These are phyloP conservation scores for Sminthurides bifidus DNA, from an alignment of 1,140 invertebrate species.

Conservation along the genomic window DNA sequence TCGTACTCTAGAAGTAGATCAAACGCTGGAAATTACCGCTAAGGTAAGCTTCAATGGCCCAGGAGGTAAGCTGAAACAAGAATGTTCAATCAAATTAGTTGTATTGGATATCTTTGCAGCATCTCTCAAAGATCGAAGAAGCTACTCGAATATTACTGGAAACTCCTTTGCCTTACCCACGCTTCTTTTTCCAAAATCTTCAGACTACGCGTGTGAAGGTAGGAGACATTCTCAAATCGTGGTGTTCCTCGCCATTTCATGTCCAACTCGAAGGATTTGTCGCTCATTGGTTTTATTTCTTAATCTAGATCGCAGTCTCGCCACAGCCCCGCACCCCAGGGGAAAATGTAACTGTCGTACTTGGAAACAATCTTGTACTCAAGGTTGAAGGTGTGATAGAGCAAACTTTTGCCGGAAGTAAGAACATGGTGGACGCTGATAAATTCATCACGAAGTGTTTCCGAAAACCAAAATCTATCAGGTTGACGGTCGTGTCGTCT, in stretches of 20 bases:
- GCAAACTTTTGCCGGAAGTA: slow-evolving; percentile 37
- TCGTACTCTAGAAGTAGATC: no score
- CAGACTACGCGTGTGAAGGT: slow-evolving; percentile 58
- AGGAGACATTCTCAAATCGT: slow-evolving; percentile 11
- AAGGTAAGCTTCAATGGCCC: neutral
- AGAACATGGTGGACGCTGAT: neutral
- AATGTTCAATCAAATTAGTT: slow-evolving; percentile 6
- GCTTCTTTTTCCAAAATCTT: slow-evolving; percentile 78
- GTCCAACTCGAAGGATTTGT: no score
- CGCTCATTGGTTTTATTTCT: neutral
- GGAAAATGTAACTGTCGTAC: slow-evolving; percentile 61
- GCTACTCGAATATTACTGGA: slow-evolving; percentile 53
- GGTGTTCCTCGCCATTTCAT: neutral
- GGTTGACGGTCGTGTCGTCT: slow-evolving; percentile 32
- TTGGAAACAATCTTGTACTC: slow-evolving; percentile 63
- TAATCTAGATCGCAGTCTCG: slow-evolving; percentile 57
- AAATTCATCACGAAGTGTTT: slow-evolving; percentile 20
- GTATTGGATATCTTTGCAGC: no score
- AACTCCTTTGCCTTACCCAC: slow-evolving; percentile 57
- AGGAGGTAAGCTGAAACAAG: neutral
- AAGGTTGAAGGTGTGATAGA: slow-evolving; percentile 79
- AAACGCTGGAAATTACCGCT: neutral
- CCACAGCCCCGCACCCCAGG: slow-evolving; percentile 64
- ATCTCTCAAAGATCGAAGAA: slow-evolving; percentile 55
- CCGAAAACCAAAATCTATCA: slow-evolving; percentile 32